Evolutionary conservation across 2,888 invertebrate species (phyloP), one percentile per base, ranked within the genome.

Genomic region (Epicampocera succincta): DNA sequence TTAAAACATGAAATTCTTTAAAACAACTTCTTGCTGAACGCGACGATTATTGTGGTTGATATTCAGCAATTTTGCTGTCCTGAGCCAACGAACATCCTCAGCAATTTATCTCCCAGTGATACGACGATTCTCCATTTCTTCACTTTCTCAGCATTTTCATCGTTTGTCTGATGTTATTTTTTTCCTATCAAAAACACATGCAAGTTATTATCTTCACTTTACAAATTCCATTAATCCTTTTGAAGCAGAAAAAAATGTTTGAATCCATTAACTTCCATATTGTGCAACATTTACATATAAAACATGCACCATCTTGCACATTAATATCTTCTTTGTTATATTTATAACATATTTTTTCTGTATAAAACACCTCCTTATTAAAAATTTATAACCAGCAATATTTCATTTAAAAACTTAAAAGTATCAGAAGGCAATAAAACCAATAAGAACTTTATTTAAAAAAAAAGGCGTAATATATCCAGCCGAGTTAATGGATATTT

Each of bases 401-500:
- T 68, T 63, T 73, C 76, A 77, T 60, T 65, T 60, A 50, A 66
- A 66, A 66, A 58, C 21, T 54, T 52, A 15, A 46, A 52, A 44
- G 29, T 9, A 33, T 52, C 44, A 13, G 42, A 65, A 66, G 42
- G 50, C 40, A 13, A 52, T 44, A 21, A 60, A 54, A 61, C 3
- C 52, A 76, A 69, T 75, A 44, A 68, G 5, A 52, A 68, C 9
- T 12, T 21, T 48, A n/a, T 21, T 33, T 6, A 29, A 33, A 6
- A n/a, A 65, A 74, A 85, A 56, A 48, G 61, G 38, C 46, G 56
- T 87, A 88, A 88, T 87, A 87, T 86, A 88, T 88, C 88, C 88
- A 87, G 88, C 88, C 87, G 88, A 85, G 89, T 86, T 89, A 88
- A 88, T 88, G 88, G 88, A 89, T 87, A 87, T 85, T 88, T 88